A percentile compares a stretch with the other conserved stretches of the same genome.
These are phyloP conservation scores for Lasioglossum villosulum DNA, from an alignment of 2,888 invertebrate genomes.

Conservation along the genomic window DNA sequence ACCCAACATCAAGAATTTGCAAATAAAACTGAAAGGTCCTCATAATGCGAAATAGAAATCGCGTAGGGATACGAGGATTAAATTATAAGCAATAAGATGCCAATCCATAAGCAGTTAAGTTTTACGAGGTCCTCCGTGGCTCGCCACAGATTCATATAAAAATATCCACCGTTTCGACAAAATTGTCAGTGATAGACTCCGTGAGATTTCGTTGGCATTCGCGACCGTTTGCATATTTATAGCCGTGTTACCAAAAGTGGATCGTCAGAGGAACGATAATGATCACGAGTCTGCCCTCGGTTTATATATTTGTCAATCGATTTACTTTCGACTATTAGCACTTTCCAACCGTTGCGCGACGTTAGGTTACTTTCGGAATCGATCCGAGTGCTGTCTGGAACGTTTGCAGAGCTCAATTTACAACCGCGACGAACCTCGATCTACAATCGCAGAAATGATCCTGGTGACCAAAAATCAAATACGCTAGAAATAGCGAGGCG, in stretches of 20 bases:
- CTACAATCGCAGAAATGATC: neutral
- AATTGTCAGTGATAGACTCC: conserved; percentile 24
- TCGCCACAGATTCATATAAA: conserved; percentile 7
- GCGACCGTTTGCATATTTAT: conserved; percentile 55
- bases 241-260: conserved; percentile 48
- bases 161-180: conserved; percentile 10
- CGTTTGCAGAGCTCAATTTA: neutral
- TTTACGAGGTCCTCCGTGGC: neutral
- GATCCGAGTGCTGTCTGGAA: neutral
- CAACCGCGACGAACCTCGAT: neutral
- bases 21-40: neutral
- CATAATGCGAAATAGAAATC: neutral
- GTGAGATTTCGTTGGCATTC: conserved; percentile 21
- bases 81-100: neutral
- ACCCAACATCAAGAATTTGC: neutral
- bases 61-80: neutral
- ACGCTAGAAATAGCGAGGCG: neutral
- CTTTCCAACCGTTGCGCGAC: neutral
- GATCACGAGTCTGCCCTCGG: conserved; percentile 29
- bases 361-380: conserved; percentile 18
- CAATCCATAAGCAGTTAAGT: conserved; percentile 18
- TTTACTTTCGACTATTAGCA: conserved; percentile 26
- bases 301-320: conserved; percentile 41
- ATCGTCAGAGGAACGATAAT: conserved; percentile 53
- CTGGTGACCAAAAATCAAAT: neutral